Evolutionary conservation across 2,113 vertebrate species (phyloP).

Genomic region (Steatornis caripensis): DNA sequence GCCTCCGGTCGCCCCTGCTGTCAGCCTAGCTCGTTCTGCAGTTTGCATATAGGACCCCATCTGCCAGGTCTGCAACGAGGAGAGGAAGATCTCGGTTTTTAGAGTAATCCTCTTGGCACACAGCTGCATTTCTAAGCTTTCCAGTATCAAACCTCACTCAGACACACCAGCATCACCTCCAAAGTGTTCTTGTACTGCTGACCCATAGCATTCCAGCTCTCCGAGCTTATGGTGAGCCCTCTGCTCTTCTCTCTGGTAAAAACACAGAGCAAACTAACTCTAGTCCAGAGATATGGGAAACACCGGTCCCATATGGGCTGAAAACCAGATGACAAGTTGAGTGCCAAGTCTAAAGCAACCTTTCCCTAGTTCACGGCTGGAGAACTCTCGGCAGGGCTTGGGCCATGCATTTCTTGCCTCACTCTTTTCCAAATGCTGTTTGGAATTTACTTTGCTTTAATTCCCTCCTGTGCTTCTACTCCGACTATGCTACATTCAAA

Average conservation of each 20-base stretch:
- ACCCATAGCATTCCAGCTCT: neutral
- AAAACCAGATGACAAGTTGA: neutral
- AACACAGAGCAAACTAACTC: neutral
- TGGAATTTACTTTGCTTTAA: neutral
- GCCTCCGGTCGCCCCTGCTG: neutral
- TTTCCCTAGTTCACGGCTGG: accelerated
- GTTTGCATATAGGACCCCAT: neutral
- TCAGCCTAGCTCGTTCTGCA: neutral
- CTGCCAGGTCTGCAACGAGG: neutral
- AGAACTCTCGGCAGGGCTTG: neutral
- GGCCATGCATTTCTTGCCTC: neutral
- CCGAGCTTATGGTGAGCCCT: neutral
- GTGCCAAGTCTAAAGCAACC: neutral
- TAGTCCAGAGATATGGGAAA: neutral
- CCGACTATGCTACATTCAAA: neutral
- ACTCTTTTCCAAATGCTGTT: neutral
- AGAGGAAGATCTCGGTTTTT: neutral
- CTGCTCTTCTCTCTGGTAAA: neutral
- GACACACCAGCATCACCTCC: neutral
- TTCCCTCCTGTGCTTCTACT: neutral
- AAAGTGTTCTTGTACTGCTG: neutral
- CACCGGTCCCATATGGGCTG: neutral
- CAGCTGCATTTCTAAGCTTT: neutral
- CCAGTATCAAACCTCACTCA: neutral
- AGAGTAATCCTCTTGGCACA: neutral